A percentile compares a stretch with the other conserved stretches of the same genome.
Evolutionary conservation across 2,797 vertebrate species (phyloP).

Genomic region (Pseudomugil gertrudae): DNA sequence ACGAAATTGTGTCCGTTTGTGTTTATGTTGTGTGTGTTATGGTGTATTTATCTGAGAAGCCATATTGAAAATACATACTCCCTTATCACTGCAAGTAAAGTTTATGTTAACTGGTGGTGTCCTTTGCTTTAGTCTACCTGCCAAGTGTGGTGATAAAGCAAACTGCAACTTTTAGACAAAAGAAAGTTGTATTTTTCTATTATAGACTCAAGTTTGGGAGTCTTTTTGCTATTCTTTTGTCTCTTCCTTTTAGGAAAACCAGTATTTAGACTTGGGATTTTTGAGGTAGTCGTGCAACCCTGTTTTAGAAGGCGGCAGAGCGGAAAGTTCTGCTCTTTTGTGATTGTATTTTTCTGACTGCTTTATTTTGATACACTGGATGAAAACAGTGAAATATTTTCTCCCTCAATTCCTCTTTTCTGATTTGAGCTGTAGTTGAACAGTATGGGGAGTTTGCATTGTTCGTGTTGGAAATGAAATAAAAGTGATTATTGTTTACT

Average conservation of each 20-base stretch:
- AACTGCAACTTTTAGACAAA: constrained; percentile 71
- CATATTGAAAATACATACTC: constrained; percentile 74
- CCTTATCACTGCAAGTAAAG: constrained; percentile 59
- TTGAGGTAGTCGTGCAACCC: constrained; percentile 57
- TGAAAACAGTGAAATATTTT: constrained; percentile 67
- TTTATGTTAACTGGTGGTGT: constrained; percentile 60
- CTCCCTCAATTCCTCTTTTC: constrained; percentile 46
- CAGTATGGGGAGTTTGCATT: constrained; percentile 34
- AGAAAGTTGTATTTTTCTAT: constrained; percentile 86
- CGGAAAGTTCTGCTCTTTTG: constrained; percentile 75
- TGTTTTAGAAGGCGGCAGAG: constrained; percentile 53
- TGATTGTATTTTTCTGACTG: constrained; percentile 80
- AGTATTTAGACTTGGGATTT: constrained; percentile 60
- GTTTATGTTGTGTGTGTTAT: constrained; percentile 58
- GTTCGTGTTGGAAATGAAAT: constrained; percentile 61
- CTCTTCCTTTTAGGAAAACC: constrained; percentile 50
- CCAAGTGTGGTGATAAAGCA: constrained; percentile 64
- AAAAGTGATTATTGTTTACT: constrained; percentile 43
- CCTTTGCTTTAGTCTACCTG: constrained; percentile 70
- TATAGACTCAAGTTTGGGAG: constrained; percentile 78
- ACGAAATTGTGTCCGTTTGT: constrained; percentile 38
- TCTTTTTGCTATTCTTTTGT: constrained; percentile 81
- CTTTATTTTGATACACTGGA: constrained; percentile 73
- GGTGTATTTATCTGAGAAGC: constrained; percentile 77
- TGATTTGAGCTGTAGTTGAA: constrained; percentile 43